These are phyloP conservation scores for Anhinga rufa DNA, from an alignment of 2,113 vertebrate genomes.

Conservation along the genomic window DNA sequence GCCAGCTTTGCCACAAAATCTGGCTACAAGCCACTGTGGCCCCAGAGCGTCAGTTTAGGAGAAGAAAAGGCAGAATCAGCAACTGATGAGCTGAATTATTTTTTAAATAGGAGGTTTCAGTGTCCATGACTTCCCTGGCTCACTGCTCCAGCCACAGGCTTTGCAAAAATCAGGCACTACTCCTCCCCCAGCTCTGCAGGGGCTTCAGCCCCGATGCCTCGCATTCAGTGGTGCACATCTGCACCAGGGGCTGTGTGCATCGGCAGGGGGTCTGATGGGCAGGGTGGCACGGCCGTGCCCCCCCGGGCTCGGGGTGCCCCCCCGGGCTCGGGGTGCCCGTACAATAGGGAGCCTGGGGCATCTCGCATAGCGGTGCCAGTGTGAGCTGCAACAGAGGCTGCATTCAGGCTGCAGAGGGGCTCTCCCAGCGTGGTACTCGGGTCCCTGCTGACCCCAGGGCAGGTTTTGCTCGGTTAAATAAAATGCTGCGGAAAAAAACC, in stretches of 20 bases:
- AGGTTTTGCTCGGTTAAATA: not conserved
- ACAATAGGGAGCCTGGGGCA: not conserved
- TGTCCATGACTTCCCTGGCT: not conserved
- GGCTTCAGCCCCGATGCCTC: fast-evolving
- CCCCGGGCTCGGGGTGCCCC: not conserved
- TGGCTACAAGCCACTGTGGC: not conserved
- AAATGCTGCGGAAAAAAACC: not conserved
- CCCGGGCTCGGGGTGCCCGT: not conserved
- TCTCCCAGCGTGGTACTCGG: not conserved
- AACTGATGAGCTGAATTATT: not conserved
- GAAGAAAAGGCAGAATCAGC: not conserved
- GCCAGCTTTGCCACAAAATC: not conserved
- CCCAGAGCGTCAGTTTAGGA: not conserved
- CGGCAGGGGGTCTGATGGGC: not conserved
- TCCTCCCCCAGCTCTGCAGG: fast-evolving
- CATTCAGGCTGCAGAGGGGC: not conserved
- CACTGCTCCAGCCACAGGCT: not conserved
- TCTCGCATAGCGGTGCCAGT: not conserved
- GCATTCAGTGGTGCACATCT: not conserved
- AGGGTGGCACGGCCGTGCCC: not conserved
- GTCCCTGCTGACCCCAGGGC: not conserved
- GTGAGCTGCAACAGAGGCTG: not conserved
- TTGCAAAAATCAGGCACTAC: not conserved
- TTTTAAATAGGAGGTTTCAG: not conserved
- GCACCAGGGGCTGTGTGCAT: fast-evolving